phyloP scores from a whole-genome alignment of 1,140 invertebrate genomes.

The Lordiphosa clarofinis region DNA sequence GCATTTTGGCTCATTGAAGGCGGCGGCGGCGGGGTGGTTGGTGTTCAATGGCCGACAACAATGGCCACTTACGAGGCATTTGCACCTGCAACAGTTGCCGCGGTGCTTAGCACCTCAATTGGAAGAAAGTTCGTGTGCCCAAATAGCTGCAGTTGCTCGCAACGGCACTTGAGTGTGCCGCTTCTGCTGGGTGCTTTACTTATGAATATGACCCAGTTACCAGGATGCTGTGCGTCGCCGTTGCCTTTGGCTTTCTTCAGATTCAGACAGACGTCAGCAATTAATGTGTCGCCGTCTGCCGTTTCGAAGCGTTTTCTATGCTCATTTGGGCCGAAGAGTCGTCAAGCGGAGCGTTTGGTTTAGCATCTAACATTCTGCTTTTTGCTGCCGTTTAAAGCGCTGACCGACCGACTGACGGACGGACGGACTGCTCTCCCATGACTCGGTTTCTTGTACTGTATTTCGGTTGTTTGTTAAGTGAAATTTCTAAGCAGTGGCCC shows the following conservation, averaged over 20 bases:
- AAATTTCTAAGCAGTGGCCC: slow-evolving; percentile 51
- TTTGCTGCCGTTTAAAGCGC: slow-evolving; percentile 20
- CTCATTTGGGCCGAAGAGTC: slow-evolving; percentile 58
- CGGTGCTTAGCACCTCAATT: slow-evolving; percentile 57
- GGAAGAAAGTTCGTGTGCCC: slow-evolving; percentile 62
- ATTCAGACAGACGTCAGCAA: slow-evolving; percentile 57
- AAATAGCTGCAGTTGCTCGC: slow-evolving; percentile 52
- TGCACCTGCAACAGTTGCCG: slow-evolving; percentile 45
- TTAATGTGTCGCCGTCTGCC: slow-evolving; percentile 65
- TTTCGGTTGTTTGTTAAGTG: slow-evolving; percentile 51
- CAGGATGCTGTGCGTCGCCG: slow-evolving; percentile 35
- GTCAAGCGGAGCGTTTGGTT: slow-evolving; percentile 34
- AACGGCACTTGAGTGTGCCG: slow-evolving; percentile 45
- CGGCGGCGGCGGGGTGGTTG: slow-evolving; percentile 19
- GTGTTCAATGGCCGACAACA: slow-evolving; percentile 33
- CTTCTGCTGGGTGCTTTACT: slow-evolving; percentile 58
- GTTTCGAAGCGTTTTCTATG: slow-evolving; percentile 44
- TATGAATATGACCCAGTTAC: slow-evolving; percentile 75
- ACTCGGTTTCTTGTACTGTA: slow-evolving; percentile 8
- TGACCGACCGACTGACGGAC: slow-evolving; percentile 1
- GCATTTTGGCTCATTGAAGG: slow-evolving; percentile 59
- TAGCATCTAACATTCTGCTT: slow-evolving; percentile 57
- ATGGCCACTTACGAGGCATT: slow-evolving; percentile 42
- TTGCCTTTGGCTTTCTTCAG: slow-evolving; percentile 50
- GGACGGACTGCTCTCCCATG: slow-evolving; percentile 9